Conservation (phyloP, 2,888 invertebrate genomes). For the Drosophila melanosoma region DNA sequence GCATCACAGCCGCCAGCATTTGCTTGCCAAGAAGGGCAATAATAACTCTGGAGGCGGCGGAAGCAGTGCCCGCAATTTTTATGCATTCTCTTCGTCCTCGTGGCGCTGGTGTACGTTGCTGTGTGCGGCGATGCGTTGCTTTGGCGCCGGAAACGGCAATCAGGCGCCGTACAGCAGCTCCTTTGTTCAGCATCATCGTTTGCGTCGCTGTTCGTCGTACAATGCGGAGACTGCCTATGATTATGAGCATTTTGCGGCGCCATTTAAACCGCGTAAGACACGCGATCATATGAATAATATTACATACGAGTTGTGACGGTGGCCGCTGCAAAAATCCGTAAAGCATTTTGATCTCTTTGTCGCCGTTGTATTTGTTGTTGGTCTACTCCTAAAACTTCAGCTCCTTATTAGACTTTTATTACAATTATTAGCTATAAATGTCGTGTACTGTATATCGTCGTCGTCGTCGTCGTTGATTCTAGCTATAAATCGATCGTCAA, state of each 20-base stretch:
- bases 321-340: constrained; percentile 57
- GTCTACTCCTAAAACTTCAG: constrained; percentile 53
- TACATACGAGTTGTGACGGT: constrained; percentile 85
- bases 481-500: constrained; percentile 49
- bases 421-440: constrained; percentile 71
- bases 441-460: constrained; percentile 62
- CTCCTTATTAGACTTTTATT: constrained; percentile 72
- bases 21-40: constrained; percentile 74
- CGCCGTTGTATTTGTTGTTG: constrained; percentile 64
- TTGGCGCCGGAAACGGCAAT: constrained; percentile 80
- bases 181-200: constrained; percentile 76
- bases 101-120: constrained; percentile 85
- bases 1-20: constrained; percentile 83
- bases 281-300: constrained; percentile 84
- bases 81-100: constrained; percentile 82
- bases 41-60: constrained; percentile 15
- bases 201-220: constrained; percentile 80
- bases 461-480: constrained; percentile 58
- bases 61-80: constrained; percentile 75
- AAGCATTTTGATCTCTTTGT: constrained; percentile 75
- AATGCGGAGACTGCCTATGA: constrained; percentile 79
- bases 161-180: constrained; percentile 80
- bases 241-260: constrained; percentile 82
- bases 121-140: constrained; percentile 85
- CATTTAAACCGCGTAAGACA: constrained; percentile 83